These are phyloP conservation scores for Saccopteryx leptura DNA, from an alignment of 2,113 vertebrate genomes.

Conservation along the genomic window DNA sequence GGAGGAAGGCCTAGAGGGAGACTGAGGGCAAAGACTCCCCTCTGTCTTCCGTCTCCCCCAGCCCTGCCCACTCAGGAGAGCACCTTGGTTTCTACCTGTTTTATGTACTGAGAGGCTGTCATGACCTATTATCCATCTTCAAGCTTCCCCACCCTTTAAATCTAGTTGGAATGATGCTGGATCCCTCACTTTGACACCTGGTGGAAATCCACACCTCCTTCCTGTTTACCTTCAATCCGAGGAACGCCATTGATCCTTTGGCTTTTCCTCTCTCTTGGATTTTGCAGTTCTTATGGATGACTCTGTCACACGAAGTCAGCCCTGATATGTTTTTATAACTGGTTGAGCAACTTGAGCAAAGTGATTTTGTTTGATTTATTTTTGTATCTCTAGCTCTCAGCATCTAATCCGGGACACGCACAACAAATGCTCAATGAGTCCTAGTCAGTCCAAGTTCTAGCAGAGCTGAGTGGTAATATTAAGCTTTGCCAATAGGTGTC, in stretches of 20 bases:
- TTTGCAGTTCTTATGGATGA: neutral
- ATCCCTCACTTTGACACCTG: neutral
- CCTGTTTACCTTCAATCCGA: neutral
- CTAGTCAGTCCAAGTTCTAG: neutral
- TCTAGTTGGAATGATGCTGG: neutral
- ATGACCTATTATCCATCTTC: neutral
- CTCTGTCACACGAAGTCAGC: neutral
- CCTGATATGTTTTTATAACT: neutral
- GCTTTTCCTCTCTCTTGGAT: neutral
- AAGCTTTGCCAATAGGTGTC: neutral
- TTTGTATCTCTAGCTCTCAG: neutral
- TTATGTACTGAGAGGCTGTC: neutral
- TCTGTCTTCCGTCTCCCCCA: too few species aligned
- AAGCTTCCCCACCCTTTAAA: neutral
- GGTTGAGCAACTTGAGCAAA: neutral
- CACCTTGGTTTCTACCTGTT: neutral
- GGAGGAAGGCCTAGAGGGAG: neutral
- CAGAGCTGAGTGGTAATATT: neutral
- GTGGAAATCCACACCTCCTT: neutral
- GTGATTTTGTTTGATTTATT: neutral
- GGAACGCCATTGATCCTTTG: fast-evolving
- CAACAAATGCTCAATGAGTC: neutral
- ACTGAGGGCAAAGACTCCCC: neutral
- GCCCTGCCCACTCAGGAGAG: neutral
- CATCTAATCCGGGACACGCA: neutral